A percentile compares a stretch with the other conserved stretches of the same genome.
Conservation (phyloP, 2,113 vertebrate genomes). For the Cochlearius cochlearius region DNA sequence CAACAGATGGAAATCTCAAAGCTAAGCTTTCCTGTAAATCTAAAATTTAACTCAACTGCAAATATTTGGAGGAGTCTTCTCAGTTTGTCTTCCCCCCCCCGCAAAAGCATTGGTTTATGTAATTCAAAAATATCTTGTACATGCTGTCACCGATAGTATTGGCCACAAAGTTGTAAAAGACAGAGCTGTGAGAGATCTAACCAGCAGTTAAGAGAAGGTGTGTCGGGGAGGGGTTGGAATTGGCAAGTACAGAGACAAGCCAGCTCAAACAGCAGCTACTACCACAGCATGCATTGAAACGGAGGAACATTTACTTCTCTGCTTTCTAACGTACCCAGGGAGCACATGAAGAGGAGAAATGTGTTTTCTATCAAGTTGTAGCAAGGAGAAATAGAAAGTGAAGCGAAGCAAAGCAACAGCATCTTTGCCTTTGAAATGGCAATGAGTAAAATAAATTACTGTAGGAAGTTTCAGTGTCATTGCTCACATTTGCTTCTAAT, state of each 20-base stretch:
- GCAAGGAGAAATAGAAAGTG: not conserved
- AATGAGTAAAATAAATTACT: not conserved
- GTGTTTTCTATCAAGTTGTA: not conserved
- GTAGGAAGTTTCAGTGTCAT: not conserved
- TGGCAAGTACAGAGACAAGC: not conserved
- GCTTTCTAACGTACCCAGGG: not conserved
- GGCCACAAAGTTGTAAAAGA: not conserved
- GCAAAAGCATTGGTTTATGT: not conserved
- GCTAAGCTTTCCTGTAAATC: not conserved
- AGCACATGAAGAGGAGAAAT: not conserved
- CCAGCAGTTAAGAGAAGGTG: not conserved
- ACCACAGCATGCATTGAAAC: not conserved
- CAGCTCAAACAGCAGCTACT: fast-evolving
- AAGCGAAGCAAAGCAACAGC: not conserved
- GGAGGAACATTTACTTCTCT: not conserved
- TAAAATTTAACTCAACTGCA: not conserved
- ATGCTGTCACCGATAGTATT: not conserved
- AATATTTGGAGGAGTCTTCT: not conserved
- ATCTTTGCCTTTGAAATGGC: not conserved
- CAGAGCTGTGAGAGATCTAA: not conserved
- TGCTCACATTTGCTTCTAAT: not conserved
- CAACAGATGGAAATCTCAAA: not conserved
- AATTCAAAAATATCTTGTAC: not conserved
- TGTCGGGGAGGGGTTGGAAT: not conserved
- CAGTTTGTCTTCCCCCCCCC: not conserved